Evolutionary conservation across 2,888 invertebrate species (phyloP).

Genomic region (Agriotes lineatus): DNA sequence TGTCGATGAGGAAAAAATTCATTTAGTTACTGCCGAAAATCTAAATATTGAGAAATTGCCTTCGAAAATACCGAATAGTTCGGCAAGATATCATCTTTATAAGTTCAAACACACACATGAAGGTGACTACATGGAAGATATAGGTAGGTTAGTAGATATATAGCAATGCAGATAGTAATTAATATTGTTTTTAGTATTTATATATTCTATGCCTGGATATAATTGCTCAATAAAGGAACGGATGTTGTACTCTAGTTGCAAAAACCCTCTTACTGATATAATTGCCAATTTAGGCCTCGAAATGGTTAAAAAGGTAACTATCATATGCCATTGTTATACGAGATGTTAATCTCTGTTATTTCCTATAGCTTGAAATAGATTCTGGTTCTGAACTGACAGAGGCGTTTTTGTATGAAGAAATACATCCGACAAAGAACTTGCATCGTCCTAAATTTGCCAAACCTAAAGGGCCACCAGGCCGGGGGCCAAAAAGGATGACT

Average conservation of each 20-base stretch:
- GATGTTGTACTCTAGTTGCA: slow-evolving; percentile 99
- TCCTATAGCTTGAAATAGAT: slow-evolving; percentile 87
- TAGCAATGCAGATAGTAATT: slow-evolving; percentile 21
- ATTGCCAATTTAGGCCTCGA: slow-evolving; percentile 84
- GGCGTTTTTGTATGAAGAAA: slow-evolving; percentile 90
- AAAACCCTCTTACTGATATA: slow-evolving; percentile 88
- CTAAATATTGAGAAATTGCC: slow-evolving; percentile 78
- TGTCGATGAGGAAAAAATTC: slow-evolving; percentile 87
- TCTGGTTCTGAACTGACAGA: slow-evolving; percentile 90
- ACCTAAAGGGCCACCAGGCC: slow-evolving; percentile 94
- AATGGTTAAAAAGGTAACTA: slow-evolving; percentile 87
- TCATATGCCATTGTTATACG: too few relatives aligned
- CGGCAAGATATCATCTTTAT: slow-evolving; percentile 92
- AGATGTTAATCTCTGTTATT: background rate
- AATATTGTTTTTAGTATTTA: slow-evolving; percentile 81
- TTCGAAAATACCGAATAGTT: slow-evolving; percentile 84
- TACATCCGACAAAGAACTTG: slow-evolving; percentile 92
- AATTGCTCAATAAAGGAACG: slow-evolving; percentile 95
- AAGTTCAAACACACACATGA: slow-evolving; percentile 93
- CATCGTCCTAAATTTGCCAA: slow-evolving; percentile 94
- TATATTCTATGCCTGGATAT: slow-evolving; percentile 99
- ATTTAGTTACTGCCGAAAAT: slow-evolving; percentile 81
- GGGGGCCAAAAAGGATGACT: slow-evolving; percentile 91
- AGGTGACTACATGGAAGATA: slow-evolving; percentile 88
- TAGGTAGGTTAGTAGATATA: slow-evolving; percentile 69